Evolutionary conservation across 2,888 invertebrate species (phyloP).

Genomic region (Zaprionus lineosus): DNA sequence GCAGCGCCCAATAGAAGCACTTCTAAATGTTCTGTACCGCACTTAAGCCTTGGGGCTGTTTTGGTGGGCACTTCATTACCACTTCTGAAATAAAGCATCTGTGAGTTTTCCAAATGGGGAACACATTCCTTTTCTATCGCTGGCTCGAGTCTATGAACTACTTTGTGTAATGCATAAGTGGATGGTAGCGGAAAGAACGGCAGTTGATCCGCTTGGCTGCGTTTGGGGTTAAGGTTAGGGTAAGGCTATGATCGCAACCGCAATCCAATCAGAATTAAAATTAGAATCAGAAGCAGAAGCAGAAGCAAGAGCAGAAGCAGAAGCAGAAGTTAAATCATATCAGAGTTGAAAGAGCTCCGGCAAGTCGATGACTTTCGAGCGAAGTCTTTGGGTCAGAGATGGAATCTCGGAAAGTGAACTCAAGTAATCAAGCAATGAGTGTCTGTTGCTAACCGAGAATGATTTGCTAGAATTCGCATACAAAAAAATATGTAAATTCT

Average conservation of each 20-base stretch:
- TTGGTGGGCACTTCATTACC: too few relatives aligned
- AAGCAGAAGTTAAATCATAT: neutral
- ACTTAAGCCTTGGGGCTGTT: too few relatives aligned
- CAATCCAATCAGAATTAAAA: conserved; percentile 35
- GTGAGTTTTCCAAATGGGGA: too few relatives aligned
- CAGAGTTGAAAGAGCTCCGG: too few relatives aligned
- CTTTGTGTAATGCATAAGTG: too few relatives aligned
- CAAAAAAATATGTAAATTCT: neutral
- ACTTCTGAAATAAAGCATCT: too few relatives aligned
- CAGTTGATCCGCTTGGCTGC: conserved; percentile 46
- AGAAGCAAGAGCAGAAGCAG: conserved; percentile 23
- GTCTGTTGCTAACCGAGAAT: conserved; percentile 31
- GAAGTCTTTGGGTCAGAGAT: conserved; percentile 1
- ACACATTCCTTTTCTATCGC: too few relatives aligned
- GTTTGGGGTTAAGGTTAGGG: conserved; percentile 37
- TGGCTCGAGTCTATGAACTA: too few relatives aligned
- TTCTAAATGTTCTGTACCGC: too few relatives aligned
- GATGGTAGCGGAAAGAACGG: too few relatives aligned
- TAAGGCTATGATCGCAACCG: conserved; percentile 23
- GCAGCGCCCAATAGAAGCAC: too few relatives aligned
- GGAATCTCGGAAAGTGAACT: neutral
- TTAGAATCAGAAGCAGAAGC: conserved; percentile 1
- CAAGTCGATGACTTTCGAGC: too few relatives aligned
- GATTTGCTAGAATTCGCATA: neutral
- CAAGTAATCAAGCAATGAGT: neutral